Evolutionary conservation across 2,113 vertebrate genomes (phyloP).

Genomic region (Oceanites oceanicus): DNA sequence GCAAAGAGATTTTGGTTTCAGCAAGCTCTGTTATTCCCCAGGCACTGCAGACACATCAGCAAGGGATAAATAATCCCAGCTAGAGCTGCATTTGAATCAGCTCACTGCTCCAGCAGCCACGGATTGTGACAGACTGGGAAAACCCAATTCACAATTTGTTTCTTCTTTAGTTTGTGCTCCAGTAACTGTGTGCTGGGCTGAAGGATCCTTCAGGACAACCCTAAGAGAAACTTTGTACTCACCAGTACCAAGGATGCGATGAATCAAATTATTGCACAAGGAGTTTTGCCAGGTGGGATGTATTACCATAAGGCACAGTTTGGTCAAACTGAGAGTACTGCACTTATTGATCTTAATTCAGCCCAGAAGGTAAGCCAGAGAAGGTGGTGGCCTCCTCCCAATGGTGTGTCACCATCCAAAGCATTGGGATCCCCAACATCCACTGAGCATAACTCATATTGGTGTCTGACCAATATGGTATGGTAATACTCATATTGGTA

Average conservation of each 20-base stretch:
- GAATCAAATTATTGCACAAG: background rate
- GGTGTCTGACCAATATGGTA: background rate
- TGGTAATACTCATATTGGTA: fast-evolving
- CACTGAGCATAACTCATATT: fast-evolving
- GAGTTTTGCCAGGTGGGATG: background rate
- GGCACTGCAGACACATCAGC: background rate
- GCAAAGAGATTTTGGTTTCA: background rate
- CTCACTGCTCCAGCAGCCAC: background rate
- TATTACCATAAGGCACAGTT: background rate
- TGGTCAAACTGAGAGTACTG: background rate
- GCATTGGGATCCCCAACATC: background rate
- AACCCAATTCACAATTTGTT: background rate
- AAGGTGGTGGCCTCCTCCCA: background rate
- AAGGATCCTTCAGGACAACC: background rate
- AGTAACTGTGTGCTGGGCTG: background rate
- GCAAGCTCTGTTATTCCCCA: background rate
- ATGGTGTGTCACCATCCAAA: background rate
- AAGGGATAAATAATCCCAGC: background rate
- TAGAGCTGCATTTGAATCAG: background rate
- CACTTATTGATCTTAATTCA: background rate
- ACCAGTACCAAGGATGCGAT: fast-evolving
- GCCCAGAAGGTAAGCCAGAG: background rate
- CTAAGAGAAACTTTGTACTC: background rate
- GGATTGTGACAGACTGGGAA: background rate
- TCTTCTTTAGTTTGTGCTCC: background rate